These are phyloP conservation scores for Amazona vittata DNA, from an alignment of 2,113 vertebrate species.

Conservation along the genomic window DNA sequence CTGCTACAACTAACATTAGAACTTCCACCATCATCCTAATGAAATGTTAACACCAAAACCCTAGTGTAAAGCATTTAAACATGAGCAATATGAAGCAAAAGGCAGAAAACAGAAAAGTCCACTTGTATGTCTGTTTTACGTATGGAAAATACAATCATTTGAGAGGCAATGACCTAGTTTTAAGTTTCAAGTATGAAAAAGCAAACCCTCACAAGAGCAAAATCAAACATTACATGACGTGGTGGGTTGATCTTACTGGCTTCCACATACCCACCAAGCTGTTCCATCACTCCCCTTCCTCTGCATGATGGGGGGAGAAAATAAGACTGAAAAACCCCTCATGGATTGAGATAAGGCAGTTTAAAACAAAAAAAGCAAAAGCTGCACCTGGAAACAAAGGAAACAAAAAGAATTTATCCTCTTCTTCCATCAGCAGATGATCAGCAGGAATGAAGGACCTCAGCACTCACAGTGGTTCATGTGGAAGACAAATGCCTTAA, in stretches of 20 bases:
- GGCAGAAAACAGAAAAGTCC: not conserved
- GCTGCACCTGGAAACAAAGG: not conserved
- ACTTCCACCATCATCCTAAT: not conserved
- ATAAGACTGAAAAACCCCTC: not conserved
- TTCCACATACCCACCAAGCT: not conserved
- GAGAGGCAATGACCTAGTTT: not conserved
- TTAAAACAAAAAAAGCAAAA: not conserved
- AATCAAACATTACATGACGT: not conserved
- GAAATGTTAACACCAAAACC: not conserved
- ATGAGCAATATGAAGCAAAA: not conserved
- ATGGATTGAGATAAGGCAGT: not conserved
- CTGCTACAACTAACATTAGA: not conserved
- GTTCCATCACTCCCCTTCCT: not conserved
- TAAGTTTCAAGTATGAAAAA: not conserved
- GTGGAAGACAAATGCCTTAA: not conserved
- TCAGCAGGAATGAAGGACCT: not conserved
- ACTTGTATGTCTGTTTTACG: not conserved
- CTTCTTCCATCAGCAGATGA: not conserved
- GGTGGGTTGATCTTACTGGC: not conserved
- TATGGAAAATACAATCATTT: not conserved
- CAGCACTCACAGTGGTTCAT: accelerated
- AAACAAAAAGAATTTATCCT: not conserved
- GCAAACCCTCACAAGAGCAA: not conserved
- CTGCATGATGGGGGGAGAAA: not conserved
- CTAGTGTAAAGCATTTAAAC: not conserved